phyloP scores from a whole-genome alignment of 30 jellyfish, hydroid and myxozoan species.

The Hydra vulgaris region DNA sequence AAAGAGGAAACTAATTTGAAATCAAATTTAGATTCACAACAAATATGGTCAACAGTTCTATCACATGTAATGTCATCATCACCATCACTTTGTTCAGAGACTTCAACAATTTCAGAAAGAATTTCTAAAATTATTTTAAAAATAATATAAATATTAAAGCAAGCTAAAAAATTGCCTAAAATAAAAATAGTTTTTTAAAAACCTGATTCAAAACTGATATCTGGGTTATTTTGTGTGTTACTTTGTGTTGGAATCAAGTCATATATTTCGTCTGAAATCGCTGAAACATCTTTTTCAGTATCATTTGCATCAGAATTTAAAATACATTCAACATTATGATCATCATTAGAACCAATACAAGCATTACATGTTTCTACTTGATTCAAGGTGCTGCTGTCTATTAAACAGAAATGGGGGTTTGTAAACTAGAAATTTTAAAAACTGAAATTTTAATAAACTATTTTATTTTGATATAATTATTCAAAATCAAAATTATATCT shows the following conservation, averaged over 20 bases:
- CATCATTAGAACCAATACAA: not conserved
- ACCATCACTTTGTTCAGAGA: not conserved
- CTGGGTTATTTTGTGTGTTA: too few relatives aligned
- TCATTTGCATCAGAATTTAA: not conserved
- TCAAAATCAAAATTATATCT: too few relatives aligned
- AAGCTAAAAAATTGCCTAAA: not conserved
- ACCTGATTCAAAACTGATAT: not conserved
- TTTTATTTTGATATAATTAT: too few relatives aligned
- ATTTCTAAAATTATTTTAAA: not conserved
- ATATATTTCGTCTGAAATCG: not conserved
- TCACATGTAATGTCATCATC: not conserved
- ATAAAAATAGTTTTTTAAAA: too few relatives aligned
- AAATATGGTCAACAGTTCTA: not conserved
- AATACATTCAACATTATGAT: not conserved
- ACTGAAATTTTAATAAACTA: too few relatives aligned
- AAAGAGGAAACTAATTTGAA: not conserved
- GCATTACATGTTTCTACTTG: not conserved
- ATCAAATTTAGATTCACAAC: not conserved
- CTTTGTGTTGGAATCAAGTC: not conserved
- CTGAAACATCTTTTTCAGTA: slow-evolving; percentile 8
- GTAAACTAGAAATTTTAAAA: not conserved
- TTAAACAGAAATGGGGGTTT: too few relatives aligned
- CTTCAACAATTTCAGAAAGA: not conserved
- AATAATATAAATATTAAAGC: not conserved
- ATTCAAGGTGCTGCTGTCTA: not conserved